Conservation (phyloP, 2,797 vertebrate species). For the Loriculus beryllinus region DNA sequence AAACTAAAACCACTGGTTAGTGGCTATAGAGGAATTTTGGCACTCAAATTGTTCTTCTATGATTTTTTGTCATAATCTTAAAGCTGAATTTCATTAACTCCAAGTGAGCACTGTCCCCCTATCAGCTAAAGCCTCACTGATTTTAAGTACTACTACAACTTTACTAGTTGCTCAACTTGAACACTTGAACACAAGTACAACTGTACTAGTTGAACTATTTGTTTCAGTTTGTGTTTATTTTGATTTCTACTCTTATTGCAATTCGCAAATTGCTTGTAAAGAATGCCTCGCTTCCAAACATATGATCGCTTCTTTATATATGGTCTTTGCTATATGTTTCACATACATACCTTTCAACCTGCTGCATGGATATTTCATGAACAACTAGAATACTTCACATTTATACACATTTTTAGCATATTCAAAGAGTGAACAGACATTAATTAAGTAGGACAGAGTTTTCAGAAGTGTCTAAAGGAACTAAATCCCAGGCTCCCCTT, state of each 20-base stretch:
- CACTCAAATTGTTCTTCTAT: neutral
- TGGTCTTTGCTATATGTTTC: neutral
- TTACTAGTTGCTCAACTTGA: neutral
- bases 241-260: neutral
- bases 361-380: neutral
- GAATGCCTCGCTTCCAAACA: neutral
- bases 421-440: neutral
- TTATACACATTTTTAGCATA: neutral
- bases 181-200: neutral
- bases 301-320: neutral
- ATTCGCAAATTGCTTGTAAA: neutral
- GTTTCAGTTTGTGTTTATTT: neutral
- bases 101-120: neutral
- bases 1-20: neutral
- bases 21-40: neutral
- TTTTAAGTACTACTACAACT: neutral
- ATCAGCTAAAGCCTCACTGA: neutral
- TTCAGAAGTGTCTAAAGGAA: conserved; percentile 1
- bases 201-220: neutral
- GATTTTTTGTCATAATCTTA: neutral
- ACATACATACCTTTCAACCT: neutral
- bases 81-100: neutral
- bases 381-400: neutral
- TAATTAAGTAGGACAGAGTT: neutral
- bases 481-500: neutral